Evolutionary conservation across 2,113 vertebrate species (phyloP).

Genomic region (Corydoras maculifer): DNA sequence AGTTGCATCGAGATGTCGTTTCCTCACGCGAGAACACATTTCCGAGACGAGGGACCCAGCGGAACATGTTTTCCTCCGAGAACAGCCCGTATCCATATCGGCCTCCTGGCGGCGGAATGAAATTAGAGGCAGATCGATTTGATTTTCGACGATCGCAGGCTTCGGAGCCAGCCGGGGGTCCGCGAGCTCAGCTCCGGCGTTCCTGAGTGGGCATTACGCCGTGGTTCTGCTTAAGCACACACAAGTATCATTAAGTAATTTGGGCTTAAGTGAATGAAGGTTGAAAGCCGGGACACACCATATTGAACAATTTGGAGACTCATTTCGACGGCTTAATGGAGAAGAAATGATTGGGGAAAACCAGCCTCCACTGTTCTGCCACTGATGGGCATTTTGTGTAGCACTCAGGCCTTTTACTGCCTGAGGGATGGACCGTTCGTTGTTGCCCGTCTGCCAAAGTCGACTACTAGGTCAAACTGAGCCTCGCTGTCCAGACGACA

Average conservation of each 20-base stretch:
- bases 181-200: not conserved
- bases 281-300: slow-evolving; percentile 14
- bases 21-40: not conserved
- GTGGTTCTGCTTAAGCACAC: slow-evolving; percentile 14
- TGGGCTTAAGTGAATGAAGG: slow-evolving; percentile 25
- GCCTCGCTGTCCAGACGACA: slow-evolving; percentile 1
- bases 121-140: slow-evolving; percentile 20
- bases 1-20: not conserved
- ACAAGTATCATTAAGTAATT: slow-evolving; percentile 32
- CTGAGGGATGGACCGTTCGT: slow-evolving; percentile 9
- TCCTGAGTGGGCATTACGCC: slow-evolving; percentile 18
- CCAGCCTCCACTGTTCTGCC: slow-evolving; percentile 25
- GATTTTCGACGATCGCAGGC: slow-evolving; percentile 5
- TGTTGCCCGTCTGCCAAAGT: not conserved
- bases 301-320: slow-evolving; percentile 37
- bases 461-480: not conserved
- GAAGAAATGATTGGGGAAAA: slow-evolving; percentile 43
- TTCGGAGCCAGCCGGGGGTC: not conserved
- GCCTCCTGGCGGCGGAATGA: not conserved
- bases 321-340: slow-evolving; percentile 48
- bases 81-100: not conserved
- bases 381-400: slow-evolving; percentile 47
- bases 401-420: slow-evolving; percentile 28
- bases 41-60: not conserved
- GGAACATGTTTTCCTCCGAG: slow-evolving; percentile 4